phyloP scores from a whole-genome alignment of 2,113 vertebrate genomes.

The Pluvianellus socialis region DNA sequence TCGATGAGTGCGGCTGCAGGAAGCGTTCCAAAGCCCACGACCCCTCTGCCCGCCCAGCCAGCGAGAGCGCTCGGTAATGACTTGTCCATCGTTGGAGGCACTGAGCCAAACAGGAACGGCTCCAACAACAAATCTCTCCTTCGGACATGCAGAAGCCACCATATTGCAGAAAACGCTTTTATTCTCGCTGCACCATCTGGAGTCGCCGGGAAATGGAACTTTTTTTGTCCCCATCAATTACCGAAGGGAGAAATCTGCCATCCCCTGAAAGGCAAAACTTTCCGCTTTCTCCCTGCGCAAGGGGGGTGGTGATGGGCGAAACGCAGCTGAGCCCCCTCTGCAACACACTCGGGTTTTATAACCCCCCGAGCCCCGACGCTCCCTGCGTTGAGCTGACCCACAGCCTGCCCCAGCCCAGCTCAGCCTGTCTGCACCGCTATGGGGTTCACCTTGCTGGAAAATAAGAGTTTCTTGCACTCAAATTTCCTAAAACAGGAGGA shows the following conservation, averaged over 20 bases:
- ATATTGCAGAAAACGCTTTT: constrained; percentile 26
- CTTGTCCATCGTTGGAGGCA: background rate
- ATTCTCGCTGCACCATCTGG: constrained; percentile 7
- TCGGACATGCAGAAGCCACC: background rate
- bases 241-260: background rate
- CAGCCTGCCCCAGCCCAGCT: background rate
- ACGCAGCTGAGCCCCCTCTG: background rate
- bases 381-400: background rate
- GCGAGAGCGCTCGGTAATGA: background rate
- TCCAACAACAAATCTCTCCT: background rate
- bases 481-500: background rate
- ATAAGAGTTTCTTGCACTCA: background rate
- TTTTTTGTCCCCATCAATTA: background rate
- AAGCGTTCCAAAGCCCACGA: background rate
- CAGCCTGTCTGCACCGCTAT: background rate
- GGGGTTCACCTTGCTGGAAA: background rate
- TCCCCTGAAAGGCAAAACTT: background rate
- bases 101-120: background rate
- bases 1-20: background rate
- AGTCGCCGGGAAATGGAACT: background rate
- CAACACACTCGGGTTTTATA: background rate
- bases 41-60: background rate
- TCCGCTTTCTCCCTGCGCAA: rapidly evolving
- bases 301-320: rapidly evolving
- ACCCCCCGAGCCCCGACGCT: rapidly evolving